Evolutionary conservation across 1,140 invertebrate genomes (phyloP).

Genomic region (Drusus annulatus): DNA sequence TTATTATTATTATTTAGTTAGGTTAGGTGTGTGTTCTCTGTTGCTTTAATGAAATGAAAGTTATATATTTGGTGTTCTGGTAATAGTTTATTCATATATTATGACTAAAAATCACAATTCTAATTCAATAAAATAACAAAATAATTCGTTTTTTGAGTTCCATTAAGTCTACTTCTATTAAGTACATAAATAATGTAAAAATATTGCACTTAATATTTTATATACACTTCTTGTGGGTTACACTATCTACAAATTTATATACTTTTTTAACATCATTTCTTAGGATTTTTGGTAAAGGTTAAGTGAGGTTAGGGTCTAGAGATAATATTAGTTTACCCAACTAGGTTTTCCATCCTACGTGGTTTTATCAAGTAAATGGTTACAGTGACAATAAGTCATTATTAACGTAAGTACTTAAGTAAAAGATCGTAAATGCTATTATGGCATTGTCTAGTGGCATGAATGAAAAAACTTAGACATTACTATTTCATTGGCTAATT

Average conservation of each 20-base stretch:
- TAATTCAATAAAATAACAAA: constrained; percentile 36
- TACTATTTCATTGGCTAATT: no score
- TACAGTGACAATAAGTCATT: not conserved
- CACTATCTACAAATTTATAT: not conserved
- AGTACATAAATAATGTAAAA: constrained; percentile 25
- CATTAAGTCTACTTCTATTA: constrained; percentile 1
- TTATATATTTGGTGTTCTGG: not conserved
- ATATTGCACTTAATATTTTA: constrained; percentile 34
- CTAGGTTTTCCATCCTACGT: no score
- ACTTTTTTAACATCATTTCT: not conserved
- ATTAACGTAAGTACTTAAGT: not conserved
- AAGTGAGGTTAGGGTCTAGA: no score
- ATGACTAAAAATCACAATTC: constrained; percentile 30
- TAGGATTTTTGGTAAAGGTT: no score
- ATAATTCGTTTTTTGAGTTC: constrained; percentile 34
- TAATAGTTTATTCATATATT: constrained; percentile 21
- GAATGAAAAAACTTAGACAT: no score
- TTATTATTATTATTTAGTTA: no score
- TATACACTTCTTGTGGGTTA: constrained; percentile 4
- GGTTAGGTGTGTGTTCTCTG: no score
- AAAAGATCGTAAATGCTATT: not conserved
- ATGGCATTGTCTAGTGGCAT: no score
- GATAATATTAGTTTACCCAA: no score
- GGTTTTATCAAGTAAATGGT: not conserved
- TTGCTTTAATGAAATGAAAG: no score